Evolutionary conservation across 2,113 vertebrate genomes (phyloP).

Genomic region (Todiramphus chloris): DNA sequence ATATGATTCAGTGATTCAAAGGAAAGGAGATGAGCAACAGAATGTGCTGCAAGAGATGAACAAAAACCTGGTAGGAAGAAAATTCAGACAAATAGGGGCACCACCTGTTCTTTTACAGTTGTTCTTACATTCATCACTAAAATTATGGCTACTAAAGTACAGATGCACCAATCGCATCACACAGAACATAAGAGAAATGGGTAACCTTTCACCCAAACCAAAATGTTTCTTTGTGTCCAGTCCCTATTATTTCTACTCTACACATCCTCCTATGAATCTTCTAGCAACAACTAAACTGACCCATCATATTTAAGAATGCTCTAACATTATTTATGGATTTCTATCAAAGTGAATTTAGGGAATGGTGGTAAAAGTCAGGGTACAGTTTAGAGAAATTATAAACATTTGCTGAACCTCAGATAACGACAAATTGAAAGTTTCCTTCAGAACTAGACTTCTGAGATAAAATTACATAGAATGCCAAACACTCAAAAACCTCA

Average conservation of each 20-base stretch:
- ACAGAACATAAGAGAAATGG: not conserved
- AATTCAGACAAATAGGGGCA: not conserved
- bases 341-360: not conserved
- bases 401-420: not conserved
- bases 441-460: not conserved
- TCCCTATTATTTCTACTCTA: not conserved
- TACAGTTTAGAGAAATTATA: not conserved
- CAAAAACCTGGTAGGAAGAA: not conserved
- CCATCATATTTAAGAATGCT: not conserved
- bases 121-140: not conserved
- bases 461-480: not conserved
- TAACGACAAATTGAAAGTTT: not conserved
- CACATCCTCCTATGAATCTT: not conserved
- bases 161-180: not conserved
- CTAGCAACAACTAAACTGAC: not conserved
- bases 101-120: not conserved
- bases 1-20: not conserved
- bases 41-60: not conserved
- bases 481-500: not conserved
- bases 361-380: not conserved
- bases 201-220: not conserved
- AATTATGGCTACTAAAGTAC: not conserved
- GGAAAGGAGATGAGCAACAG: not conserved
- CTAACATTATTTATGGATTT: not conserved
- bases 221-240: not conserved